Conservation (phyloP, 2,113 vertebrate species). For the Phaethornis superciliosus region DNA sequence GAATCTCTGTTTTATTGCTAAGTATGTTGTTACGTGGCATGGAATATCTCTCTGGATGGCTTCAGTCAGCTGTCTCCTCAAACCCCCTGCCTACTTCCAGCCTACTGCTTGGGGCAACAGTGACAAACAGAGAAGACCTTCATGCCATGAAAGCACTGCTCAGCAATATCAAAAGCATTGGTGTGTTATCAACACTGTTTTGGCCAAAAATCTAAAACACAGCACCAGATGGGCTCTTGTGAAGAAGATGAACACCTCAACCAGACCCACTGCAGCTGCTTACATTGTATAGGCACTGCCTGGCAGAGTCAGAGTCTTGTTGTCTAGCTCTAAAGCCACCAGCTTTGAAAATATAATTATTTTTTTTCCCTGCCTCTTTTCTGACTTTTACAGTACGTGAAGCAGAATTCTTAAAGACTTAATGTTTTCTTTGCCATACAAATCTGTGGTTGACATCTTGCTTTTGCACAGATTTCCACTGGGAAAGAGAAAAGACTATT, state of each 20-base stretch:
- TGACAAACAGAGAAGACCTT: background rate
- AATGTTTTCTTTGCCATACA: background rate
- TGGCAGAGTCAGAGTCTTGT: background rate
- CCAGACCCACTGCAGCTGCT: background rate
- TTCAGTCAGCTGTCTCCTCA: background rate
- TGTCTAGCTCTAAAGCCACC: background rate
- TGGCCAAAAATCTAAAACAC: background rate
- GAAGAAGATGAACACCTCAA: background rate
- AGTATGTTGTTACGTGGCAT: background rate
- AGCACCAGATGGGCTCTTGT: rapidly evolving
- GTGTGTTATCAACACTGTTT: background rate
- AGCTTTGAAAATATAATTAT: background rate
- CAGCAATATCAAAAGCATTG: background rate
- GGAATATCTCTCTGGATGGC: background rate
- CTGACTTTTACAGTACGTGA: background rate
- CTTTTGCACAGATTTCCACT: background rate
- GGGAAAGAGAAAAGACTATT: background rate
- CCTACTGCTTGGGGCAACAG: background rate
- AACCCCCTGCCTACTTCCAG: background rate
- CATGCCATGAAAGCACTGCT: background rate
- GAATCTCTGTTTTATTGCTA: background rate
- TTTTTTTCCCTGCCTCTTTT: background rate
- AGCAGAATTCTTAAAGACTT: background rate
- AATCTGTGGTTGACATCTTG: background rate
- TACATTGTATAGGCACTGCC: background rate